Conservation (phyloP, 2,113 vertebrate genomes). For the Sorex fumeus region DNA sequence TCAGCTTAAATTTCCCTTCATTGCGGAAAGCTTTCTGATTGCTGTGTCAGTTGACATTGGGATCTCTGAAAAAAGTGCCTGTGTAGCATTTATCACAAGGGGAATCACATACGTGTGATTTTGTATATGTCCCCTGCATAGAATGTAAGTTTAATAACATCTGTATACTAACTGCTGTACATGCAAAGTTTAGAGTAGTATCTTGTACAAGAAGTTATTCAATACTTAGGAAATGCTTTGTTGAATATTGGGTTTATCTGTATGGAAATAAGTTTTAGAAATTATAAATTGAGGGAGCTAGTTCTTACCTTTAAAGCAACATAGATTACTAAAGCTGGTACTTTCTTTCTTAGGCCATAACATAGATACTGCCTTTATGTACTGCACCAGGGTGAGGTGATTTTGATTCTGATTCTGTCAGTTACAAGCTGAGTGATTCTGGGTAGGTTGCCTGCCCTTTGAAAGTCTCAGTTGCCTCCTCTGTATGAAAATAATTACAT, state of each 20-base stretch:
- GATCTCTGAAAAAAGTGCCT: background rate
- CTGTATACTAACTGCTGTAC: background rate
- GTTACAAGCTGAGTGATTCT: background rate
- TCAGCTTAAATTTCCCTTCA: slow-evolving; percentile 30
- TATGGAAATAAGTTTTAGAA: background rate
- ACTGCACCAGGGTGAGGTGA: background rate
- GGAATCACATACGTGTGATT: background rate
- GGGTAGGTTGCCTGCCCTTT: background rate
- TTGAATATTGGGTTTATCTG: background rate
- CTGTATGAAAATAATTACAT: slow-evolving; percentile 10
- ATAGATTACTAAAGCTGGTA: background rate
- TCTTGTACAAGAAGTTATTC: background rate
- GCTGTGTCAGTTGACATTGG: background rate
- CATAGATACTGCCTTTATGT: background rate
- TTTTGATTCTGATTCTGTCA: slow-evolving; percentile 13
- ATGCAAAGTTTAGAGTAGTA: background rate
- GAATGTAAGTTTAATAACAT: background rate
- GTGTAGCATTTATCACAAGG: background rate
- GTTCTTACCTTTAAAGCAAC: background rate
- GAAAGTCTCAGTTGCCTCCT: background rate
- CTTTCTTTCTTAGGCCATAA: background rate
- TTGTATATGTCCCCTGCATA: background rate
- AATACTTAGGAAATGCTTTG: background rate
- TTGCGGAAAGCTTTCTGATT: background rate
- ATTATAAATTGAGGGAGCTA: background rate